These are phyloP conservation scores for Hirundo rustica DNA, from an alignment of 2,797 vertebrate genomes.

Conservation along the genomic window DNA sequence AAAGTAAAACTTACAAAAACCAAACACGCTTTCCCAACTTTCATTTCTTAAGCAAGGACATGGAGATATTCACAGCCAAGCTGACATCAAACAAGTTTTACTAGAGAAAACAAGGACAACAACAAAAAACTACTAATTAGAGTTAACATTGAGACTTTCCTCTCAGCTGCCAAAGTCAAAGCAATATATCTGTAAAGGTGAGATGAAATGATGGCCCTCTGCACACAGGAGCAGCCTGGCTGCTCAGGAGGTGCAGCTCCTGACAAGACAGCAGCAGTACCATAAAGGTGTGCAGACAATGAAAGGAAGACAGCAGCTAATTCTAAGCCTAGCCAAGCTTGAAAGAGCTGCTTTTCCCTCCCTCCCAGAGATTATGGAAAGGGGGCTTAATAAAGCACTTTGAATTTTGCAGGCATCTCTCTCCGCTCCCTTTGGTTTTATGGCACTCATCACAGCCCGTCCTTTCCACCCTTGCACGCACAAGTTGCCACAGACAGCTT, in stretches of 20 bases:
- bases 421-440: background rate
- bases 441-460: background rate
- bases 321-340: constrained; percentile 15
- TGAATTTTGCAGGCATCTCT: background rate
- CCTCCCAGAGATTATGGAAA: background rate
- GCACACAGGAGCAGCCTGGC: background rate
- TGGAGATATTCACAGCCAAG: background rate
- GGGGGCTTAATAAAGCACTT: background rate
- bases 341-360: background rate
- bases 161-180: background rate
- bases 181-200: background rate
- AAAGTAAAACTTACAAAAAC: background rate
- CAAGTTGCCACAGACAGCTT: background rate
- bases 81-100: background rate
- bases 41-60: background rate
- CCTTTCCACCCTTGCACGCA: background rate
- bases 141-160: background rate
- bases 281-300: background rate
- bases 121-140: background rate
- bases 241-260: background rate
- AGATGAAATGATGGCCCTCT: background rate
- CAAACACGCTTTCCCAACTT: background rate
- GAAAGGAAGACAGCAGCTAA: background rate
- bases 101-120: background rate
- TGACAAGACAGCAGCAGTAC: background rate